Evolutionary conservation across 2,888 invertebrate genomes (phyloP), one percentile per base, ranked within the genome.

Genomic region (Mechanitis messenoides): DNA sequence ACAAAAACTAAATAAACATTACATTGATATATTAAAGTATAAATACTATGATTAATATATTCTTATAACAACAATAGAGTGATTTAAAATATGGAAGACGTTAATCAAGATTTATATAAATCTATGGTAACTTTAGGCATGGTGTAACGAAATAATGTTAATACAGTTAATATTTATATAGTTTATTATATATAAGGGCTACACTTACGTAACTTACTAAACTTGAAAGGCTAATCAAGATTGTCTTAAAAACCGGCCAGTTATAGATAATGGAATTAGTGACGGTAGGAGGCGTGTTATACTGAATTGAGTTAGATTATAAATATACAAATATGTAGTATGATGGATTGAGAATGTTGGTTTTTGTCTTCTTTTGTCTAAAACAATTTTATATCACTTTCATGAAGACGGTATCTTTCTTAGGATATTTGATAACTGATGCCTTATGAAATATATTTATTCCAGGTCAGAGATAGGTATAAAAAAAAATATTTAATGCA

Each of bases 321-420:
- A 69, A 70, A 69, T 73, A 77, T 77, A 74, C 69, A 73, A 75
- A 76, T 73, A 76, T 77, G 73, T 76, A 72, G 65, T 69, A 60
- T 76, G 78, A 81, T 77, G 77, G 76, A 79, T 76, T 47, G 62
- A 55, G 60, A 64, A 56, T 60, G 55, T 53, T 69, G 60, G 55
- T 65, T 55, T 63, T 62, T 59, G 56, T 58, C 45, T 57, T 55
- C 57, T 42, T 38, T 38, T 38, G 5, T 9, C 42, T 1, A 42
- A 9, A 9, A 42, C 9, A 9, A 9, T 9, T 42, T 9, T 42
- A 9, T 9, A 42, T 3, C 9, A 42, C 38, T 38, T 42, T 9
- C 6, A 42, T 42, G 6, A 9, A 42, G 42, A 42, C 6, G 35
- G 3, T 5, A 3, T 35, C 35, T 35, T 35, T 35, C 35, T 42